Base-by-base conservation (phyloP, 2,797 vertebrate species). In the Cossypha caffra region DNA sequence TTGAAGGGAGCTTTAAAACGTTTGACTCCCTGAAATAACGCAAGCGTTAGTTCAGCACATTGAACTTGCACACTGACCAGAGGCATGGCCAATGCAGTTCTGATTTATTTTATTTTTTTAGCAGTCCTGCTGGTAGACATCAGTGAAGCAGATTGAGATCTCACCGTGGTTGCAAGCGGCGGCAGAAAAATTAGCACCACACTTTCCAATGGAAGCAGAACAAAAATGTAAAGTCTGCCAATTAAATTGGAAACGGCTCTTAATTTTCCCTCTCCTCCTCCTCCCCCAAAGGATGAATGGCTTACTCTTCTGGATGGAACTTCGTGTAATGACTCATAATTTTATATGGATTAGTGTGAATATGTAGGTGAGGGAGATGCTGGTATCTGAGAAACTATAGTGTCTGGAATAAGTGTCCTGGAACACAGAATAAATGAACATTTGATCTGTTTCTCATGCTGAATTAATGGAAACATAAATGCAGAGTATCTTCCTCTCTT, bases 171-270 rank as follows among this genome's bases (percentile, higher is more conserved):
- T 87, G 90, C 73, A 88, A 92, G 86, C 63, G 82, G 85, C 84
- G 82, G 87, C 69, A 97, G 75, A 96, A 96, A 91, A 94, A 95
- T 92, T 93, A 95, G 82, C 86, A 88, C 85, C 82, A 90, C 54
- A 83, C 79, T 96, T 97, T 96, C 95, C 94, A 96, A 51, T 91
- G 94, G 95, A 96, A 95, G 93, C 73, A 91, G 96, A 95, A 88
- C 73, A 96, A 95, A 95, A 95, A 92, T 95, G 94, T 94, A 63
- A 95, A 95, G 94, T 92, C 95, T 96, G 96, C 95, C 94, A 96
- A 93, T 95, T 96, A 93, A 95, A 96, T 94, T 96, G 96, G 95
- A 96, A 96, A 95, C 89, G 81, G 82, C 85, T 96, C 91, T 94
- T 96, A 96, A 96, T 97, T 96, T 96, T 94, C 87, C 62, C 69